These are phyloP conservation scores for Rana temporaria DNA, from an alignment of 2,113 vertebrate species.

Conservation along the genomic window DNA sequence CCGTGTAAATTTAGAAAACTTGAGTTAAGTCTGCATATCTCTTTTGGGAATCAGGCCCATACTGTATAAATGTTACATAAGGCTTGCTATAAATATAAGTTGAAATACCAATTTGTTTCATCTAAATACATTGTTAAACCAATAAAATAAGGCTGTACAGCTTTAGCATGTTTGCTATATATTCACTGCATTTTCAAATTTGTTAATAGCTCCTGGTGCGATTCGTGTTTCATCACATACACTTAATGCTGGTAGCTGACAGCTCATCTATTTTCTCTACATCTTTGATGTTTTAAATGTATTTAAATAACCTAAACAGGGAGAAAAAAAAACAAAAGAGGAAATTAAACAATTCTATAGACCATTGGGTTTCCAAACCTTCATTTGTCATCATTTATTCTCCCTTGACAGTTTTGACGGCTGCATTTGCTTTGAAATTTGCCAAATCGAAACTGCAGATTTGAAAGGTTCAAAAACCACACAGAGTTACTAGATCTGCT, in stretches of 20 bases:
- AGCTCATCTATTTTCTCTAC: constrained; percentile 15
- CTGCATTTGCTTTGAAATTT: constrained; percentile 11
- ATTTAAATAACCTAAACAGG: constrained; percentile 36
- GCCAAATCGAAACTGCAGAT: neutral
- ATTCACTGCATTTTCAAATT: neutral
- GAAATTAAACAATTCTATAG: constrained; percentile 50
- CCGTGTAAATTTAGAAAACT: too few species aligned
- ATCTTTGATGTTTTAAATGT: constrained; percentile 26
- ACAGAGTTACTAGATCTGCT: too few species aligned
- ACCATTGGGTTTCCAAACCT: constrained; percentile 35
- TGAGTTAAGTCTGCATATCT: too few species aligned
- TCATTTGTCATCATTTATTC: constrained; percentile 52
- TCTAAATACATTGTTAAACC: too few species aligned
- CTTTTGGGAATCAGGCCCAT: too few species aligned
- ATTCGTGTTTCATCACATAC: constrained; percentile 31
- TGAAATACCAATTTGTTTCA: too few species aligned
- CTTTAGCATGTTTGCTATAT: neutral
- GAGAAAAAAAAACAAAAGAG: constrained; percentile 30
- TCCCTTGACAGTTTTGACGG: constrained; percentile 42
- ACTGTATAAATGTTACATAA: neutral
- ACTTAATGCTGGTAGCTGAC: constrained; percentile 5
- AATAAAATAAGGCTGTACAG: too few species aligned
- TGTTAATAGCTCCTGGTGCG: constrained; percentile 22
- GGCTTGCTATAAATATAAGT: neutral
- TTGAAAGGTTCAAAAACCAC: too few species aligned